Evolutionary conservation across 2,797 vertebrate species (phyloP).

Genomic region (Distichodus sexfasciatus): DNA sequence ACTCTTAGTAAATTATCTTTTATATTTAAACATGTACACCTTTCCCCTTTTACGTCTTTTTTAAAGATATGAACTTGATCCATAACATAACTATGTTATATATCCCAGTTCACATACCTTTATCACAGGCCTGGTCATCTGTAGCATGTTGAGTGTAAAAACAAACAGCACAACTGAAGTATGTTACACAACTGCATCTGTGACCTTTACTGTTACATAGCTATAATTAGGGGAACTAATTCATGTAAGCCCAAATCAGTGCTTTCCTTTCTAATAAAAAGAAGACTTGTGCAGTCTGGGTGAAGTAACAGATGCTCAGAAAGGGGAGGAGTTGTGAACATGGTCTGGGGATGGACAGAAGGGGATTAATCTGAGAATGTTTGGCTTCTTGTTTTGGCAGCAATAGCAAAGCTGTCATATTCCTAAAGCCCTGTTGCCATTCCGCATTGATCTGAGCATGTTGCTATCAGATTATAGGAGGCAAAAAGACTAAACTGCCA

Average conservation of each 20-base stretch:
- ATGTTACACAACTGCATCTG: slow-evolving; percentile 28
- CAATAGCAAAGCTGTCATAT: slow-evolving; percentile 13
- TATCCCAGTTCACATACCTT: slow-evolving; percentile 78
- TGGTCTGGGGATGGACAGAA: slow-evolving; percentile 10
- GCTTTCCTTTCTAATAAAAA: background rate
- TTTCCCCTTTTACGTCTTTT: too few species aligned
- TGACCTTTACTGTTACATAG: background rate
- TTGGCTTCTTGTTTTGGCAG: slow-evolving; percentile 21
- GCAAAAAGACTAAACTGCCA: background rate
- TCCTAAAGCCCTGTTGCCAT: slow-evolving; percentile 26
- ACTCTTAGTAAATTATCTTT: too few species aligned
- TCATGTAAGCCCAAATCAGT: background rate
- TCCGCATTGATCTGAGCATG: slow-evolving; percentile 1
- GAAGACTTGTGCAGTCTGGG: background rate
- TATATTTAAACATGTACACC: too few species aligned
- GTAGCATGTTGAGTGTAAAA: slow-evolving; percentile 80
- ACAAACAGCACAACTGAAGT: slow-evolving; percentile 58
- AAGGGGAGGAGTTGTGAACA: slow-evolving; percentile 12
- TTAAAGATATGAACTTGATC: too few species aligned
- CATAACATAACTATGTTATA: too few species aligned
- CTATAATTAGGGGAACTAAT: background rate
- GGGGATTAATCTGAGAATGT: slow-evolving; percentile 31
- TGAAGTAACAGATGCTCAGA: slow-evolving; percentile 16
- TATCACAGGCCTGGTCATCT: slow-evolving; percentile 87
- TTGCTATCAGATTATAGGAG: slow-evolving; percentile 20